Evolutionary conservation across 2,113 vertebrate genomes (phyloP), one percentile per base, ranked within the genome.

Genomic region (Eubucco bourcierii): DNA sequence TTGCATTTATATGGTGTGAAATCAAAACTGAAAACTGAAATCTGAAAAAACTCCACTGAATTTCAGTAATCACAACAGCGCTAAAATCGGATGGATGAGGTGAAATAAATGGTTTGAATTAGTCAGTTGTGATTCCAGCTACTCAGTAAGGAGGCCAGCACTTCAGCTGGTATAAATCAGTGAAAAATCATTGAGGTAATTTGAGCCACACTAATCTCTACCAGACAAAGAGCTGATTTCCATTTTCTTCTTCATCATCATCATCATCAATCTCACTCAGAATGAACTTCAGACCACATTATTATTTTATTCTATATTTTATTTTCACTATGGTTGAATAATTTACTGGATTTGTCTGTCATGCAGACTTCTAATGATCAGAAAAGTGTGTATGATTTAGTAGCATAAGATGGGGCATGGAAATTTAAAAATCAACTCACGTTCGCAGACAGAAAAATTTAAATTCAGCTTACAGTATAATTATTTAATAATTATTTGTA

Each of bases 121-220:
- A 67, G 28, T 20, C 27, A 67, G 17, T 9, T 85, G 50, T 10
- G 13, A 88, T 58, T 78, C n/a, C 44, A 31, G 67, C 66, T 90
- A 87, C 15, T 66, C 21, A 24, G 17, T 31, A 25, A 68, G 17
- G 11, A 50, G 44, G 29, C 27, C 50, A 93, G 59, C 6, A 55
- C 23, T 92, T 95, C 80, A 80, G 80, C 73, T 84, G 73, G n/a
- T 39, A 78, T 29, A 88, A 75, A 89, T 65, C 34, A 87, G 29
- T 3, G 5, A 56, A 80, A 92, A 87, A 15, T 0, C 10, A 58
- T 2, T 60, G 79, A 81, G 65, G 29, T 50, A 87, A 90, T 82
- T 24, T 27, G 50, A 91, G 33, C 5, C n/a, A 87, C 39, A 31
- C n/a, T 8, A 29, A 39, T 28, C 14, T 73, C 24, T 55, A 15